Evolutionary conservation across 2,888 invertebrate species (phyloP), one percentile per base, ranked within the genome.

Genomic region (Achlya flavicornis): DNA sequence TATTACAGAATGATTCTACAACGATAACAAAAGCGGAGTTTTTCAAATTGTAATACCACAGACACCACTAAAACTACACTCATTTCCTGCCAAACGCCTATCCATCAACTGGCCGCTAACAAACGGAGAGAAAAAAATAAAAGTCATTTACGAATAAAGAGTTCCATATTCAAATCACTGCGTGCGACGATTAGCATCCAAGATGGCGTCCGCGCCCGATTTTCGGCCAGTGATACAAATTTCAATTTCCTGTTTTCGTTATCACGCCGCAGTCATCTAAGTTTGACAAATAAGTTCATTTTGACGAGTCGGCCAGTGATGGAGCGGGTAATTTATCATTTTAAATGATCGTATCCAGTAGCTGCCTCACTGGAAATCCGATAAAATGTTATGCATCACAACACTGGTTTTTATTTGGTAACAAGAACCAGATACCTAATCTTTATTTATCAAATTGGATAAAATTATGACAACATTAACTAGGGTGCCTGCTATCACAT

Each of bases 201-300:
- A 88, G 82, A 89, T 89, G 90, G 89, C 87, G 77, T 76, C 70
- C 79, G 76, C 74, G 78, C 79, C 84, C 79, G 92, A 91, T 92
- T 92, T 92, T 91, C 85, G 88, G 83, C 81, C 87, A 83, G 90
- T 85, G 92, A 92, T 93, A 92, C 90, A 90, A 88, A 93, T 90
- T 92, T 90, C 93, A 93, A 93, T 93, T 93, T 93, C 93, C 93
- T 93, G 91, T 84, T 84, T 82, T 77, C 79, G 78, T 92, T 93
- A 93, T 93, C 92, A 78, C 73, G 72, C 74, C 76, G 73, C 82
- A 79, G 80, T 89, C 89, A 92, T 93, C 92, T 91, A 83, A 85
- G 87, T 91, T 90, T 92, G 92, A 93, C 92, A 92, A 93, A 93
- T 93, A 91, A 88, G 91, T 89, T 92, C 88, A 88, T 92, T 93